phyloP scores from a whole-genome alignment of 2,888 invertebrate species.

The Aphidoletes aphidimyza region DNA sequence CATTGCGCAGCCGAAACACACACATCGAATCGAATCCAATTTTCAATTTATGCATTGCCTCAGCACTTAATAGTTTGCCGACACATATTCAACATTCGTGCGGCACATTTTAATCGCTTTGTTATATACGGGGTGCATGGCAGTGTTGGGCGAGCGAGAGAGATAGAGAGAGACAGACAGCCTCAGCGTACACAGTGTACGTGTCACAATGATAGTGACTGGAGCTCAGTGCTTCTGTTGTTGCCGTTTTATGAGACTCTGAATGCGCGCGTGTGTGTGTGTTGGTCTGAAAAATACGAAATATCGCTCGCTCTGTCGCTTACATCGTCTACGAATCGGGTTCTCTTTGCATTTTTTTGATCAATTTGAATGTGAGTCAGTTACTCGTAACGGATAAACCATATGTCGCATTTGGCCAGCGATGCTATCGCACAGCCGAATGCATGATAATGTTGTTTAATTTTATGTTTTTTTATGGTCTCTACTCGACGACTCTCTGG shows the following conservation, averaged over 20 bases:
- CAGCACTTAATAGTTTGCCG: conserved; percentile 45
- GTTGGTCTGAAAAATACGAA: not conserved
- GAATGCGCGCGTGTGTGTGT: too few relatives aligned
- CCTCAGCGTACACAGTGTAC: too few relatives aligned
- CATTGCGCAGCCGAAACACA: conserved; percentile 12
- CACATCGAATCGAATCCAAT: conserved; percentile 40
- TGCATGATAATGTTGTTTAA: conserved; percentile 42
- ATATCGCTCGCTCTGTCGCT: not conserved
- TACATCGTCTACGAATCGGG: too few relatives aligned
- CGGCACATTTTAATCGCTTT: conserved; percentile 39
- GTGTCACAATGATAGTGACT: conserved; percentile 25
- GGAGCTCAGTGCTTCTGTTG: not conserved
- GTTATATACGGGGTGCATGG: not conserved
- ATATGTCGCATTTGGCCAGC: conserved; percentile 33
- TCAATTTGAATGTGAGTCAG: not conserved
- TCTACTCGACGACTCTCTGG: too few relatives aligned
- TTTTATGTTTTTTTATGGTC: conserved; percentile 10
- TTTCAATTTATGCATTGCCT: conserved; percentile 42
- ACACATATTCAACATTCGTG: not conserved
- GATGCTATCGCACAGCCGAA: conserved; percentile 20
- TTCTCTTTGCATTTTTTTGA: conserved; percentile 43
- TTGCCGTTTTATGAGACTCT: not conserved
- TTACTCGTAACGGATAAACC: conserved; percentile 38
- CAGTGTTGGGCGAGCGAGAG: not conserved
- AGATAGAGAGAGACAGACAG: too few relatives aligned